These are phyloP conservation scores for Rhimphoctona megacephalus DNA, from an alignment of 2,888 invertebrate genomes.

Conservation along the genomic window DNA sequence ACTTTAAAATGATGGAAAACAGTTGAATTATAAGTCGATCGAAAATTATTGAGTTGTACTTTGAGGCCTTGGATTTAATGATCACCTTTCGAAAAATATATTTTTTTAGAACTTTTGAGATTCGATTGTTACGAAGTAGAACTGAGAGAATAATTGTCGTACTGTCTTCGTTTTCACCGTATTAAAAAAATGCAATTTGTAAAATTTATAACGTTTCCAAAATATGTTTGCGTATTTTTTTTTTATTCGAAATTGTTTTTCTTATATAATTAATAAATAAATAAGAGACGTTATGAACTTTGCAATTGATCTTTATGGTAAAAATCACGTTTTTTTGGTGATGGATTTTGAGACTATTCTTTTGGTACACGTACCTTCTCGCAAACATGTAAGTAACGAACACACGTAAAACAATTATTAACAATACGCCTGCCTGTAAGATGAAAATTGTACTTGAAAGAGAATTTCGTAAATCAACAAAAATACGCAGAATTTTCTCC, in stretches of 20 bases:
- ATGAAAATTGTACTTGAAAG: not conserved
- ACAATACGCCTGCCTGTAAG: not conserved
- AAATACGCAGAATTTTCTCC: not conserved
- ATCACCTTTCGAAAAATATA: no score
- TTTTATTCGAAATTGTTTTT: not conserved
- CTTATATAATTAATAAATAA: not conserved
- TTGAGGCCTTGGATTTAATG: not conserved
- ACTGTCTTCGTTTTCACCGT: not conserved
- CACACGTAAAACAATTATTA: slow-evolving; percentile 5
- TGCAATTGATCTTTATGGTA: slow-evolving; percentile 12
- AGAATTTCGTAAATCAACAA: not conserved
- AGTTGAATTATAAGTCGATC: not conserved
- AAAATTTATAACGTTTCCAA: slow-evolving; percentile 28
- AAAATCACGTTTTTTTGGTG: slow-evolving; percentile 69
- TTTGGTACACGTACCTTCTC: slow-evolving; percentile 57
- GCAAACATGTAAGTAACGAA: slow-evolving; percentile 55
- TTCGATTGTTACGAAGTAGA: not conserved
- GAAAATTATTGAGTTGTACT: not conserved
- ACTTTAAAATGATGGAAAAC: not conserved
- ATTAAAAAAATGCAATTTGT: slow-evolving; percentile 17
- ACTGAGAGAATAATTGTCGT: not conserved
- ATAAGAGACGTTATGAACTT: slow-evolving; percentile 27
- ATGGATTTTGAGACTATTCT: slow-evolving; percentile 74
- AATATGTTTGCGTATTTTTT: not conserved
- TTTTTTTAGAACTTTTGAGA: not conserved